A percentile compares a stretch with the other conserved stretches of the same genome.
Conservation (phyloP, 2,888 invertebrate species). For the Volucella inflata region DNA sequence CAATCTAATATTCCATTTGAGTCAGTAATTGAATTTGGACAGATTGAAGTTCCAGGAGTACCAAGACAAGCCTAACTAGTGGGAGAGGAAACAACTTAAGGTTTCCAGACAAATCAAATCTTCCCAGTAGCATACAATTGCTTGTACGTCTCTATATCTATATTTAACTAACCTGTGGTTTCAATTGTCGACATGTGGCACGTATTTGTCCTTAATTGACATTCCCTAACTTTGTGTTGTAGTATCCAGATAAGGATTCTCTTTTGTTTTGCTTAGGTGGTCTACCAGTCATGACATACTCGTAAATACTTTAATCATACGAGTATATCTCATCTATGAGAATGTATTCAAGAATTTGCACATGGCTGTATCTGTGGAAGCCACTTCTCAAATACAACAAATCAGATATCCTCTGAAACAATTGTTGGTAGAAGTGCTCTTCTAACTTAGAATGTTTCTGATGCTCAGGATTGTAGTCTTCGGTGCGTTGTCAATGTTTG, state of each 20-base stretch:
- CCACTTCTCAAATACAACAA: constrained; percentile 31
- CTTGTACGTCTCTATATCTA: not conserved
- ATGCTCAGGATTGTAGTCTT: not conserved
- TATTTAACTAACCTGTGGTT: constrained; percentile 25
- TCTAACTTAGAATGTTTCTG: not conserved
- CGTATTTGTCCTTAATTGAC: constrained; percentile 45
- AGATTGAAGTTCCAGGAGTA: too few relatives aligned
- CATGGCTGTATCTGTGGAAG: constrained; percentile 9
- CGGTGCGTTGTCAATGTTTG: not conserved
- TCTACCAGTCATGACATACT: constrained; percentile 37
- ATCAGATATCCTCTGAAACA: constrained; percentile 2
- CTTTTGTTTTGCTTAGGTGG: constrained; percentile 14
- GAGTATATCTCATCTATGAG: constrained; percentile 11
- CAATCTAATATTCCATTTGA: too few relatives aligned
- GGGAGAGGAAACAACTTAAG: not conserved
- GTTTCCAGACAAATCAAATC: constrained; percentile 17
- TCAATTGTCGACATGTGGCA: constrained; percentile 41
- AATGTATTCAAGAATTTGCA: constrained; percentile 10
- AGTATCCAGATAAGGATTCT: constrained; percentile 1
- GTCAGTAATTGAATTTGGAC: too few relatives aligned
- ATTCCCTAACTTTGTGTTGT: constrained; percentile 30
- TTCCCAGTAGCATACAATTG: not conserved
- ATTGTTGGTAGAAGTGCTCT: not conserved
- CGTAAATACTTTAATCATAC: constrained; percentile 25
- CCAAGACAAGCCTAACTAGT: not conserved